Base-by-base conservation (phyloP, 2,113 vertebrate genomes). In the Catagonus wagneri region DNA sequence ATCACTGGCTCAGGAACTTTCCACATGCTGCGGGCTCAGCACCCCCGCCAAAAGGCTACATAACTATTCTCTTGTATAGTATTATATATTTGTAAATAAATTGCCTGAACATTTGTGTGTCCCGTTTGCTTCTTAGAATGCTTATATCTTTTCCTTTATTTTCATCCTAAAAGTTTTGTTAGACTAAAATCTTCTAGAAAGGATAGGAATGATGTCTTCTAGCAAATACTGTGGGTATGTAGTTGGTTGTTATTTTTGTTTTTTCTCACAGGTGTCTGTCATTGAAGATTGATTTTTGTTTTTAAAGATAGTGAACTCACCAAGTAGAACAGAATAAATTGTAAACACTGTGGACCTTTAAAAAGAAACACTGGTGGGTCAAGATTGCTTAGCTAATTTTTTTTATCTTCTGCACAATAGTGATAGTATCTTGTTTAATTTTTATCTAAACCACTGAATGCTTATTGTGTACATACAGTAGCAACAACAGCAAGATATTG, bases 291-390 rank as follows among this genome's bases (percentile, higher is more conserved):
- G 34, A 60, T 81, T 88, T 96, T 92, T 95, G 56, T 44, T 44
- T 44, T 44, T 54, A 85, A 92, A 95, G 74, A 72, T 86, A 32
- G 3, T 91, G 85, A 76, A 83, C 61, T 94, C 34, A 86, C 22
- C 32, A 72, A 84, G 44, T 85, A 89, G 44, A 83, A 68, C 17
- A 85, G 25, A 95, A 61, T 93, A 69, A 69, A 44, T 86, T 85
- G 39, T 86, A 89, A 88, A 83, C 10, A 66, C n/a, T 63, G 72
- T 74, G 88, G 36, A 32, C 14, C 44, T 68, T 90, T 50, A 56
- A 79, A 93, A 86, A 23, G 19, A 95, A 96, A 69, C n/a, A 71
- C n/a, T 93, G 25, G 22, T 95, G 65, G 50, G 61, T 93, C 79
- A 80, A 89, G 50, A 68, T 84, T 88, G 3, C n/a, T 20, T 75